Conservation (phyloP, 1,140 invertebrate genomes). For the Trichonephila inaurata region DNA sequence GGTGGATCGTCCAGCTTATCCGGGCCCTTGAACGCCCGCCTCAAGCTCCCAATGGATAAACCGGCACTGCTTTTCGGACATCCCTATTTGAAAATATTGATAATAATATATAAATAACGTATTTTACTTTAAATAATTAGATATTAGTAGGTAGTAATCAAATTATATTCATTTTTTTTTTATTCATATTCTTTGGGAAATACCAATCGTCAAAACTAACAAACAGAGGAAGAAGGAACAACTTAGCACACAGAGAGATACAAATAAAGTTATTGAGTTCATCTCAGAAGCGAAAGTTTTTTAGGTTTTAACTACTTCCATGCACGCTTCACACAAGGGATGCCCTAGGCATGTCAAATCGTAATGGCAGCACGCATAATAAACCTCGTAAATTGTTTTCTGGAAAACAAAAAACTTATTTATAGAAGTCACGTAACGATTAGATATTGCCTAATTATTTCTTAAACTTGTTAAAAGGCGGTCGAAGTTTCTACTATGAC, state of each 20-base stretch:
- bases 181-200: not conserved
- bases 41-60: too few relatives aligned
- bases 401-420: constrained; percentile 2
- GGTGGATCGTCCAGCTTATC: too few relatives aligned
- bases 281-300: not conserved
- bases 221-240: not conserved
- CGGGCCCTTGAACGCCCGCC: too few relatives aligned
- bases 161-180: too few relatives aligned
- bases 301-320: not conserved
- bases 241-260: not conserved
- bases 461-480: not conserved
- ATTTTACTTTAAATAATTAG: too few relatives aligned
- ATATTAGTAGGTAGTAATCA: too few relatives aligned
- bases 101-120: too few relatives aligned
- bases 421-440: not conserved
- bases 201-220: not conserved
- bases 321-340: not conserved
- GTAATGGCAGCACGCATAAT: not conserved
- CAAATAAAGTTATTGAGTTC: not conserved
- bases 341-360: not conserved
- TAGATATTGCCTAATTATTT: constrained; percentile 25
- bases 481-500: not conserved
- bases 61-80: too few relatives aligned
- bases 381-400: not conserved
- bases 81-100: too few relatives aligned